Evolutionary conservation across 2,797 vertebrate genomes (phyloP), one percentile per base, ranked within the genome.

Genomic region (Hephaestus fuliginosus): DNA sequence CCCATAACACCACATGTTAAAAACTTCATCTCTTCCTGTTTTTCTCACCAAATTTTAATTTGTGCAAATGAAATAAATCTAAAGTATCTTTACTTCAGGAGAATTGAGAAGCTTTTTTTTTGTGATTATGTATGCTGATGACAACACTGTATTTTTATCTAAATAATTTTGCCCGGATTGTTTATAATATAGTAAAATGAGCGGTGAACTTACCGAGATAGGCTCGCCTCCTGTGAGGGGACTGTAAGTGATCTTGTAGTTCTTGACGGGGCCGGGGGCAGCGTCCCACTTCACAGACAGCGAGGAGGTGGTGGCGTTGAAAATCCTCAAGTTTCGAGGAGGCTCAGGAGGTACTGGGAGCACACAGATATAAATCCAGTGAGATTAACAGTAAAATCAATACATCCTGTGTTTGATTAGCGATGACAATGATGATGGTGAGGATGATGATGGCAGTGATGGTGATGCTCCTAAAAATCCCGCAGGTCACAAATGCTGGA

Each of bases 201-300:
- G 20, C 6, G 46, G 39, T 18, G 12, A 22, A 89, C 93, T 96
- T 93, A 99, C 98, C 20, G 80, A 82, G 71, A 96, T 87, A 0
- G 95, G 89, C 73, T 92, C 95, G 49, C 96, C 96, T 55, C 97
- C 97, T 6, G 91, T 87, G 0, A 89, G 75, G 4, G 96, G 96
- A 49, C 90, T 92, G 78, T 97, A 97, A 7, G 86, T 92, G 88
- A 99, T 92, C 88, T 91, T 96, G 92, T 99, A 99, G 92, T 95
- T 97, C 91, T 97, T 96, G 48, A 98, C 97, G 2, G 95, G 93
- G 3, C 98, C 97, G 2, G 95, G 96, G 20, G 97, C 97, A 0
- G 95, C 93, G 63, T 99, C 98, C 98, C 98, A 99, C 89, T 96
- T 98, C 25, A 96, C 92, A 0, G 97, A 95, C 88, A 99, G 90